Evolutionary conservation across 2,797 vertebrate genomes (phyloP).

Genomic region (Nyctibius grandis): DNA sequence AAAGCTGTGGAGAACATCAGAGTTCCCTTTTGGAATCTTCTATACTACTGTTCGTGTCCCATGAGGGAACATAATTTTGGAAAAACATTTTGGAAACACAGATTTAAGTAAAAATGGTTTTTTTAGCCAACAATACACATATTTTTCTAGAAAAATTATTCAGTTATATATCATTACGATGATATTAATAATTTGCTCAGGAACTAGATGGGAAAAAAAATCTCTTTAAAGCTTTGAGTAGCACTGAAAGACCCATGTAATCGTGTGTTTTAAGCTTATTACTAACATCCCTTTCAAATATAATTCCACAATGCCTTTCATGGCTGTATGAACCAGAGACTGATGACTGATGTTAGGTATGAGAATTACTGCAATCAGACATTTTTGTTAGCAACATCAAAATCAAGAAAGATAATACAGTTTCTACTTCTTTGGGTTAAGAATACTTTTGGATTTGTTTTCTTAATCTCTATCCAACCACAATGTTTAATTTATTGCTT

Average conservation of each 20-base stretch:
- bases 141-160: background rate
- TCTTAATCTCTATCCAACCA: background rate
- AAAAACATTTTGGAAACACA: background rate
- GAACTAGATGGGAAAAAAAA: background rate
- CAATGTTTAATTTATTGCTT: background rate
- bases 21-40: background rate
- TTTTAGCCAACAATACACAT: background rate
- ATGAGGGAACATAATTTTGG: background rate
- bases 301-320: background rate
- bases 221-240: background rate
- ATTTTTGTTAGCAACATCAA: background rate
- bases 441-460: background rate
- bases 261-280: background rate
- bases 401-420: background rate
- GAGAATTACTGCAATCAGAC: background rate
- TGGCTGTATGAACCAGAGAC: background rate
- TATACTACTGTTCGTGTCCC: background rate
- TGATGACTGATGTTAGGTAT: background rate
- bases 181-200: background rate
- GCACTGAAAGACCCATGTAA: background rate
- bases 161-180: background rate
- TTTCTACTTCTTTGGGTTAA: background rate
- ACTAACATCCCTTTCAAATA: background rate
- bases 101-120: background rate
- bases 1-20: background rate